Evolutionary conservation across 2,888 invertebrate species (phyloP).

Genomic region (Sarcophaga subvicina): DNA sequence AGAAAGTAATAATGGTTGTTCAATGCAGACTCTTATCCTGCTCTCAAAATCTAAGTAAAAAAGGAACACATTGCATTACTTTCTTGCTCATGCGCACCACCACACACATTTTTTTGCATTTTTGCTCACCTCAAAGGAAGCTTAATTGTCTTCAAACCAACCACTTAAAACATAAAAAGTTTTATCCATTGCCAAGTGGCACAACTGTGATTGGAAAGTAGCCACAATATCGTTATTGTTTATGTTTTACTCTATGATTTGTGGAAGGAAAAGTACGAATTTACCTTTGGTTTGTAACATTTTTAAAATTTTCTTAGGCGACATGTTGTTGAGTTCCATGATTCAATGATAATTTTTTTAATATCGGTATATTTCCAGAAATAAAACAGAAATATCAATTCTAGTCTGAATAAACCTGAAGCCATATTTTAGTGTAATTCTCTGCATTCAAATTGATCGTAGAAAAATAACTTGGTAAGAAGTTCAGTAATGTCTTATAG

Average conservation of each 20-base stretch:
- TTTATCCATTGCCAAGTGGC: not conserved
- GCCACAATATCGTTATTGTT: not conserved
- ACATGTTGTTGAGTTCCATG: no score
- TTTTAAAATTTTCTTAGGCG: no score
- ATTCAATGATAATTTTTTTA: no score
- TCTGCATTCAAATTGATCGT: no score
- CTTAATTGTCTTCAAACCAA: not conserved
- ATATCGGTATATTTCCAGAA: no score
- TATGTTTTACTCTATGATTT: not conserved
- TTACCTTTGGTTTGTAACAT: not conserved
- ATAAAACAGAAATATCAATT: no score
- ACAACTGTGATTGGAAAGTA: constrained; percentile 12
- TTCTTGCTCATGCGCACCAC: not conserved
- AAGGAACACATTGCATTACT: not conserved
- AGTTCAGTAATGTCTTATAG: no score
- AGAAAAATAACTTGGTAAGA: no score
- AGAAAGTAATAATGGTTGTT: not conserved
- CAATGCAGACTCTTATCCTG: not conserved
- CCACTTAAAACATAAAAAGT: not conserved
- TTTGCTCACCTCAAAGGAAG: not conserved
- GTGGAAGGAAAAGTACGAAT: not conserved
- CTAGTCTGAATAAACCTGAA: no score
- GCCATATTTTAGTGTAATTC: no score
- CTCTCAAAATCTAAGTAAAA: not conserved
- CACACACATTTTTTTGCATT: no score